Percentiles rank a stretch among this genome's conserved stretches.
Evolutionary conservation across 2,797 vertebrate species (phyloP).

Genomic region (Lates japonicus): DNA sequence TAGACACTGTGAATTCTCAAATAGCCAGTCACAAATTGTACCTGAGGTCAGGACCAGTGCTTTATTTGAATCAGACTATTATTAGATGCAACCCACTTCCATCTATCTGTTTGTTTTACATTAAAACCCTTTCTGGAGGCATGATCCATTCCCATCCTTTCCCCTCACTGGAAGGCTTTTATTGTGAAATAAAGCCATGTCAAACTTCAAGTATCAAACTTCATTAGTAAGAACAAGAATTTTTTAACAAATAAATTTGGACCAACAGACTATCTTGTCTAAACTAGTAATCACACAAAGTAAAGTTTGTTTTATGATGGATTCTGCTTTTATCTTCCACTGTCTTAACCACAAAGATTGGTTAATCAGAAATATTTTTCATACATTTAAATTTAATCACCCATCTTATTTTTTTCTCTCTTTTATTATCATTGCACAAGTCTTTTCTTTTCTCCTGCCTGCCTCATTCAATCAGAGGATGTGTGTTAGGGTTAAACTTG

Average conservation of each 20-base stretch:
- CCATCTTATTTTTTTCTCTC: background rate
- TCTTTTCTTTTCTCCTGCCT: background rate
- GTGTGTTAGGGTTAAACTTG: slow-evolving; percentile 1
- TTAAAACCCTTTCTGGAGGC: slow-evolving; percentile 12
- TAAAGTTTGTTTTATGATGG: background rate
- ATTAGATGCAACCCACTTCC: background rate
- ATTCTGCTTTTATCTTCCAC: background rate
- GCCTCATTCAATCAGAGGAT: slow-evolving; percentile 16
- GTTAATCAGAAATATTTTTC: slow-evolving; percentile 10
- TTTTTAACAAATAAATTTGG: background rate
- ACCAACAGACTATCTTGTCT: slow-evolving; percentile 2
- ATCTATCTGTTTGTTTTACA: slow-evolving; percentile 10
- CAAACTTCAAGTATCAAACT: background rate
- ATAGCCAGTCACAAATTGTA: background rate
- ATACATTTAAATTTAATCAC: slow-evolving; percentile 3
- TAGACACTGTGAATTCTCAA: background rate
- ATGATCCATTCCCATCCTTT: background rate
- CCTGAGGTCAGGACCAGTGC: background rate
- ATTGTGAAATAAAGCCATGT: too few species aligned
- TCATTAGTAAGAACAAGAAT: slow-evolving; percentile 18
- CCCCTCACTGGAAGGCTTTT: background rate
- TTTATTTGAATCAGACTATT: background rate
- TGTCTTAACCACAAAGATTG: background rate
- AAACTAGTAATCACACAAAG: slow-evolving; percentile 3
- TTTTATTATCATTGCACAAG: background rate